Evolutionary conservation across 2,797 vertebrate species (phyloP).

Genomic region (Eulemur rubriventer): DNA sequence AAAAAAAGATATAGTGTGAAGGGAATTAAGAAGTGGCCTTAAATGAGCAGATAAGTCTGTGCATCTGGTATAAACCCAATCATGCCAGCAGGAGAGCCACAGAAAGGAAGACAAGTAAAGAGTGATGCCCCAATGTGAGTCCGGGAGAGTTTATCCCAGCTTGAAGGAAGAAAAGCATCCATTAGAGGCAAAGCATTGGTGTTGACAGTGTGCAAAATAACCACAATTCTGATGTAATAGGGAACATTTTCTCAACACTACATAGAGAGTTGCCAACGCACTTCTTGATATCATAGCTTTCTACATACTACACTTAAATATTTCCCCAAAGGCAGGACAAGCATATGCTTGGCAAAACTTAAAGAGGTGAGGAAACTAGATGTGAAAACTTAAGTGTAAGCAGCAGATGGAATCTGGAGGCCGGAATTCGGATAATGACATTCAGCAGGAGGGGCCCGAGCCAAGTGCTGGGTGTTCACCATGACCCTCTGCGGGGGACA

Average conservation of each 20-base stretch:
- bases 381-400: not conserved
- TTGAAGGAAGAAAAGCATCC: conserved; percentile 80
- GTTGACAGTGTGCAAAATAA: conserved; percentile 80
- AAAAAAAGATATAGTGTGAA: conserved; percentile 43
- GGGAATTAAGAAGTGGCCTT: conserved; percentile 48
- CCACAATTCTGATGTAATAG: conserved; percentile 77
- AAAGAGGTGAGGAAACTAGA: conserved; percentile 44
- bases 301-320: not conserved
- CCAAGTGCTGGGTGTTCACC: not conserved
- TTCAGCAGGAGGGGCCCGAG: not conserved
- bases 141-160: conserved; percentile 77
- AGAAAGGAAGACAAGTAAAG: conserved; percentile 56
- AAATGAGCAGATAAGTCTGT: conserved; percentile 57
- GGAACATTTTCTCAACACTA: conserved; percentile 76
- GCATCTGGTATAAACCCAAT: conserved; percentile 66
- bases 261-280: conserved; percentile 50
- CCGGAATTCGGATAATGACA: not conserved
- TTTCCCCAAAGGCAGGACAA: conserved; percentile 23
- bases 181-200: conserved; percentile 78
- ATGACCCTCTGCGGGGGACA: conserved; percentile 49
- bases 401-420: not conserved
- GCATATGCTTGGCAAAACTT: conserved; percentile 25
- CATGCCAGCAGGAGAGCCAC: conserved; percentile 52
- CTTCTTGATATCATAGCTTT: conserved; percentile 40
- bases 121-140: conserved; percentile 57